Evolutionary conservation across 1,140 invertebrate genomes (phyloP).

Genomic region (Aradophagus sp.): DNA sequence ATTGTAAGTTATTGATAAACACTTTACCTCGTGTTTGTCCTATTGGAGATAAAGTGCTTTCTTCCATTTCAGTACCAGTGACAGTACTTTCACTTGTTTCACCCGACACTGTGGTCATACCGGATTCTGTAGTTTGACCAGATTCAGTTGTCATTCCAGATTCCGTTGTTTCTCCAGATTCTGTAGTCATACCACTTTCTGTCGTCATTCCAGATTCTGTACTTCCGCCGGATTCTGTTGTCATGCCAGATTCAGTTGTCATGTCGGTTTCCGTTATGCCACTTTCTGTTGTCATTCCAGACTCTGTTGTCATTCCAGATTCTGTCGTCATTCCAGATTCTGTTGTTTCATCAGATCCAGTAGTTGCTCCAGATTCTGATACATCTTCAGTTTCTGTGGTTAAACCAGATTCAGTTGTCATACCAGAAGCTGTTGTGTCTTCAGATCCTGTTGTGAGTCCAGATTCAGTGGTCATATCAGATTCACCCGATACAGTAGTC

Average conservation of each 20-base stretch:
- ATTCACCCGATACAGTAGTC: slow-evolving; percentile 40
- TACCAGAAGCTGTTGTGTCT: slow-evolving; percentile 37
- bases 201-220: slow-evolving; percentile 27
- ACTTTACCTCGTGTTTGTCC: too few relatives aligned
- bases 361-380: slow-evolving; percentile 39
- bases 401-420: slow-evolving; percentile 31
- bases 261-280: slow-evolving; percentile 46
- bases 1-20: too few relatives aligned
- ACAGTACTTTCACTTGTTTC: too few relatives aligned
- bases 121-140: slow-evolving; percentile 24
- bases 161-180: slow-evolving; percentile 32
- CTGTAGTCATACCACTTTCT: slow-evolving; percentile 28
- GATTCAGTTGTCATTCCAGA: slow-evolving; percentile 35
- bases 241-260: slow-evolving; percentile 47
- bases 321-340: slow-evolving; percentile 36
- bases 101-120: background rate
- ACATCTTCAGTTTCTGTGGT: slow-evolving; percentile 52
- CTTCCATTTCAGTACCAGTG: too few relatives aligned
- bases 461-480: slow-evolving; percentile 40
- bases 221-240: slow-evolving; percentile 39
- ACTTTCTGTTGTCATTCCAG: slow-evolving; percentile 50
- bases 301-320: slow-evolving; percentile 40
- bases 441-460: slow-evolving; percentile 53
- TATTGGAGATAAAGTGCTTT: too few relatives aligned
- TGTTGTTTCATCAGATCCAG: slow-evolving; percentile 46